Evolutionary conservation across 2,888 invertebrate genomes (phyloP).

Genomic region (Amorpha juglandis): DNA sequence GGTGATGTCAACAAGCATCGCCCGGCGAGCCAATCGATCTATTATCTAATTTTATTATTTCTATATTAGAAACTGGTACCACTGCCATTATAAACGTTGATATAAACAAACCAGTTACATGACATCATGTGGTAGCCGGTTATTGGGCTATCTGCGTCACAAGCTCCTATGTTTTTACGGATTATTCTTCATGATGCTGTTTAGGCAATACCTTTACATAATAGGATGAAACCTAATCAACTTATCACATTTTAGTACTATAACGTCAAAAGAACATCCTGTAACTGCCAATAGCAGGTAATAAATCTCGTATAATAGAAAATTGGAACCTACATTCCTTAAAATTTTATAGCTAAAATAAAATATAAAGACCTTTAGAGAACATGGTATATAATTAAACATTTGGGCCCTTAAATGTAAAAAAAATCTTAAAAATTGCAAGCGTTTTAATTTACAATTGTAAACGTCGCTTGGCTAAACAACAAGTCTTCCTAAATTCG

Average conservation of each 20-base stretch:
- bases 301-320: background rate
- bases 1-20: too few relatives aligned
- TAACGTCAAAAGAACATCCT: background rate
- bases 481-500: too few relatives aligned
- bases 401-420: too few relatives aligned
- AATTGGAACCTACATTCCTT: too few relatives aligned
- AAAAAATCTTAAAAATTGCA: too few relatives aligned
- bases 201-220: background rate
- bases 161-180: background rate
- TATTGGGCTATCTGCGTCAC: conserved; percentile 8
- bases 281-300: background rate
- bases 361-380: too few relatives aligned
- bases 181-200: background rate
- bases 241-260: background rate
- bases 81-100: background rate
- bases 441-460: too few relatives aligned
- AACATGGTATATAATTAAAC: too few relatives aligned
- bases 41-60: too few relatives aligned
- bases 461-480: too few relatives aligned
- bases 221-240: background rate
- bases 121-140: background rate
- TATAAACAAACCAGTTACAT: conserved; percentile 7
- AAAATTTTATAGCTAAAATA: too few relatives aligned
- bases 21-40: too few relatives aligned
- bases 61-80: background rate